Evolutionary conservation across 2,113 vertebrate genomes (phyloP).

Genomic region (rabbit (Oryctolagus cuniculus)): DNA sequence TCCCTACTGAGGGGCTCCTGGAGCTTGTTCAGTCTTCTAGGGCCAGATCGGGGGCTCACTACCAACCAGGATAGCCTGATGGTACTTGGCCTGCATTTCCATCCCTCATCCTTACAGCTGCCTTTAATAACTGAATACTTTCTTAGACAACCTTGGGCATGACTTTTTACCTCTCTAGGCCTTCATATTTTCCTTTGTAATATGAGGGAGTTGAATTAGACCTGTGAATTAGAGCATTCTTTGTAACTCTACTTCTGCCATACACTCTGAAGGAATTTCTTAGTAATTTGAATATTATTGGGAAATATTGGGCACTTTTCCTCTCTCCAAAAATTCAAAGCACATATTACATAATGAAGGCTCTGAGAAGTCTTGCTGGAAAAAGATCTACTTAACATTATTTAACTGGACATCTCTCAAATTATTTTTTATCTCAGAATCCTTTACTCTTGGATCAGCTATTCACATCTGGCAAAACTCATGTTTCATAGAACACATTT

Average conservation of each 20-base stretch:
- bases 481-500: slow-evolving; percentile 12
- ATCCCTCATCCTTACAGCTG: neutral
- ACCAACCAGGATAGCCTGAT: neutral
- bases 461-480: slow-evolving; percentile 50
- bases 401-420: neutral
- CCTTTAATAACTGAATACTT: neutral
- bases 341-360: neutral
- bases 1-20: neutral
- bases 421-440: slow-evolving; percentile 35
- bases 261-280: neutral
- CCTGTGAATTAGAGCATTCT: neutral
- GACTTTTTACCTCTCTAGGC: neutral
- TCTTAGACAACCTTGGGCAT: neutral
- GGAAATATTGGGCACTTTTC: neutral
- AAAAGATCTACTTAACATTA: neutral
- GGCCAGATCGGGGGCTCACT: neutral
- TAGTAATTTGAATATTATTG: neutral
- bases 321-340: slow-evolving; percentile 39
- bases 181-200: neutral
- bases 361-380: neutral
- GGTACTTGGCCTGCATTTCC: neutral
- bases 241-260: neutral
- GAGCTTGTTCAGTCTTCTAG: neutral
- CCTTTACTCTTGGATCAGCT: slow-evolving; percentile 14
- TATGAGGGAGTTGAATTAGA: neutral